Evolutionary conservation across 2,888 invertebrate genomes (phyloP).

Genomic region (Micropterix aruncella): DNA sequence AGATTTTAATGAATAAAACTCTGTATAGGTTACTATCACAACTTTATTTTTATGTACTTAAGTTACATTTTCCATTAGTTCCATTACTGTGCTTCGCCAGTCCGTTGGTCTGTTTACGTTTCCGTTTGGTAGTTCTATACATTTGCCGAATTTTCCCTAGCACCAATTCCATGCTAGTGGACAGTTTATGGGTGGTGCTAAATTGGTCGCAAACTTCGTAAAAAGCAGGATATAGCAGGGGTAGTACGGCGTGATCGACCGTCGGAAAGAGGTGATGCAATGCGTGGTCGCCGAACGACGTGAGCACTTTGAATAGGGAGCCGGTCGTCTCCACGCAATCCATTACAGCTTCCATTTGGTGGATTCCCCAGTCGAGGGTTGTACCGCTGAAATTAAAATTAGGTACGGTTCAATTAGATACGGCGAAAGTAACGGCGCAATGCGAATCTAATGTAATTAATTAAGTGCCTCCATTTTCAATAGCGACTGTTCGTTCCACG

Average conservation of each 20-base stretch:
- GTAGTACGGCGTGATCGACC: constrained; percentile 48
- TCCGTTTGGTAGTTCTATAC: not conserved
- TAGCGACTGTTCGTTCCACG: no score
- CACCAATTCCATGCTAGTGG: not conserved
- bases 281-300: constrained; percentile 50
- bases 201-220: constrained; percentile 38
- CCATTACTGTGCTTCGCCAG: no score
- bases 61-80: no score
- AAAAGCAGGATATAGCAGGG: constrained; percentile 37
- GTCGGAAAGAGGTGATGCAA: constrained; percentile 58
- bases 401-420: no score
- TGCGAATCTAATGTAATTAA: no score
- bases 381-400: not conserved
- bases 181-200: constrained; percentile 20
- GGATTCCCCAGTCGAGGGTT: constrained; percentile 46
- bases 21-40: no score
- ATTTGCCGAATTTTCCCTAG: not conserved
- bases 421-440: no score
- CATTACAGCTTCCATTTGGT: constrained; percentile 48
- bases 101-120: no score
- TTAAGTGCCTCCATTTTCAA: no score
- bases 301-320: constrained; percentile 32
- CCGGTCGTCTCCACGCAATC: constrained; percentile 39
- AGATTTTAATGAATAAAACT: no score
- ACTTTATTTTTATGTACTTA: no score